Base-by-base conservation (phyloP, 1,140 invertebrate genomes). In the Panagrolaimus sp. region DNA sequence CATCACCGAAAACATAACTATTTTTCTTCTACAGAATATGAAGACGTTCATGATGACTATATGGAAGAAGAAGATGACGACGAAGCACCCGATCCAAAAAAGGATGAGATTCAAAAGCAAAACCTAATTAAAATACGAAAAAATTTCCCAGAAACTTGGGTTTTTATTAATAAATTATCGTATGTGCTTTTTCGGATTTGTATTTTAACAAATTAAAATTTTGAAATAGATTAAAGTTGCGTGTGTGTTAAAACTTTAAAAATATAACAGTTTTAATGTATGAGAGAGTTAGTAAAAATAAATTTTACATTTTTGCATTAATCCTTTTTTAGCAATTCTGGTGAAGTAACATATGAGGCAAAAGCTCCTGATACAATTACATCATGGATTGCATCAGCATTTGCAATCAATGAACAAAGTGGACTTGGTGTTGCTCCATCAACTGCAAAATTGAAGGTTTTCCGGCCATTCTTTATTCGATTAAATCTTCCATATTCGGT, bases 321-420 rank as follows among this genome's bases (percentile, higher is more conserved):
- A 25, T 67, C 66, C 44, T 13, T 42, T 65, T 82, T 66, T 72
- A 88, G 87, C 63, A 82, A 83, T 70, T 84, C 86, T 72, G 88
- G 89, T n/a, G 80, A 82, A 78, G 83, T 66, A 80, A 84, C 48
- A 68, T 81, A 23, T 62, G 88, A 14, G 83, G 82, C 86, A 43
- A 84, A 84, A 48, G 89, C 92, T 42, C 94, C 94, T 0, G 89
- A 92, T 72, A 91, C 91, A 0, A 91, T 96, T 11, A 95, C 92
- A 0, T 92, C 91, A 1, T 97, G 93, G 92, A 87, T 91, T 20
- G 87, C 96, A 0, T 91, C 90, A 43, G 95, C 91, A 0, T 98
- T 98, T 83, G 92, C 94, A 0, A 85, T 97, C 47, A 91, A 93
- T 84, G 86, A 89, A 0, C 85, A 89, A 9, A 84, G 81, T 67